Evolutionary conservation across 2,888 invertebrate species (phyloP).

Genomic region (Halocaridina rubra): DNA sequence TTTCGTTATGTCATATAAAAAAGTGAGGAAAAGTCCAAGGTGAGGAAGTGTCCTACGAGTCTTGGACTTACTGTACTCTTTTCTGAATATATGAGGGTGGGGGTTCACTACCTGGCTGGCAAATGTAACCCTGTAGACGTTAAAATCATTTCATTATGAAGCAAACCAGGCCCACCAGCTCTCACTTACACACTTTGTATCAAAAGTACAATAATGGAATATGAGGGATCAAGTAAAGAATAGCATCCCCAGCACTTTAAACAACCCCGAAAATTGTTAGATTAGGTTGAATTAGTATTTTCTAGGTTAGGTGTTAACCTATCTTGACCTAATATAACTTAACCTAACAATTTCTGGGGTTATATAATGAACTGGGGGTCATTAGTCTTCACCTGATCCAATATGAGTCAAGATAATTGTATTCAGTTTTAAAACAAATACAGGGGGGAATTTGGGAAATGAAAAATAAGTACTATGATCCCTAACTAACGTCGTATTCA

Average conservation of each 20-base stretch:
- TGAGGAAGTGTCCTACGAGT: neutral
- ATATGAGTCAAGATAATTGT: neutral
- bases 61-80: neutral
- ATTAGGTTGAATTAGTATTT: too few species aligned
- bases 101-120: conserved; percentile 26
- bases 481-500: neutral
- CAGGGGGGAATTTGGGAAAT: neutral
- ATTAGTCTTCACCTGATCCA: too few species aligned
- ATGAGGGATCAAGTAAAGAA: too few species aligned
- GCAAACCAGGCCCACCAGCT: conserved; percentile 40
- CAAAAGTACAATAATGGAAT: neutral
- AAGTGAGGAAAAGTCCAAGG: too few species aligned
- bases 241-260: too few species aligned
- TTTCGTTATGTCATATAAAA: too few species aligned
- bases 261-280: too few species aligned
- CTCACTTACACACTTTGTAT: conserved; percentile 26
- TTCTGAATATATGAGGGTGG: neutral
- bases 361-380: too few species aligned
- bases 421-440: neutral
- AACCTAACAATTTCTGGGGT: too few species aligned
- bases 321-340: too few species aligned
- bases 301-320: too few species aligned
- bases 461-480: conserved; percentile 12
- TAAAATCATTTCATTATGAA: conserved; percentile 29
- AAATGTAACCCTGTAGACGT: conserved; percentile 38